These are phyloP conservation scores for Sminthopsis crassicaudata DNA, from an alignment of 2,113 vertebrate species.

Conservation along the genomic window DNA sequence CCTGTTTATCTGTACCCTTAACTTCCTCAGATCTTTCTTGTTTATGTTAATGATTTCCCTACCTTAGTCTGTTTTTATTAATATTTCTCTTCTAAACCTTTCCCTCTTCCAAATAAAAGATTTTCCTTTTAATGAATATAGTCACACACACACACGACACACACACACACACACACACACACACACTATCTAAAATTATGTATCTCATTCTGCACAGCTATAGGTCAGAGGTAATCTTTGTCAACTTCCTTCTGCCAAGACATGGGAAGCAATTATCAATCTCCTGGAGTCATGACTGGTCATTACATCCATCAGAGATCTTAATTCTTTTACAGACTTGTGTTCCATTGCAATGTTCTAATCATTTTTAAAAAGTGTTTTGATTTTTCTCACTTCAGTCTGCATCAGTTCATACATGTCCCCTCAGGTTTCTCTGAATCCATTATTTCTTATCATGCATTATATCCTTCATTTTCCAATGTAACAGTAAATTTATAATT, in stretches of 20 bases:
- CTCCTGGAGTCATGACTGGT: background rate
- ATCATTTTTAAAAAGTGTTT: background rate
- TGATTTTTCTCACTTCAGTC: background rate
- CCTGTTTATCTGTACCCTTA: background rate
- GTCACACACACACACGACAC: no score
- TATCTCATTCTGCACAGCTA: background rate
- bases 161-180: no score
- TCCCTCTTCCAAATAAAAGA: background rate
- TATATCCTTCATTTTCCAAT: background rate
- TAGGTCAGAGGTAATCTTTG: no score
- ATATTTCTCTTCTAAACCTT: background rate
- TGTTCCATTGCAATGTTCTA: background rate
- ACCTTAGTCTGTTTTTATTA: background rate
- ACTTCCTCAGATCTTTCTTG: background rate
- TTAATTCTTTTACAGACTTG: background rate
- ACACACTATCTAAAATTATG: background rate
- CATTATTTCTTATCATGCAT: background rate
- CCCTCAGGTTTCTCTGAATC: background rate
- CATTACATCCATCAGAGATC: background rate
- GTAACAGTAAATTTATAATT: background rate
- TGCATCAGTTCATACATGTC: background rate
- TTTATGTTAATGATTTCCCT: background rate
- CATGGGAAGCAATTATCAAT: background rate
- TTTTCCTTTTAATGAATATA: background rate
- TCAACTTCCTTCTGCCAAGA: background rate